Base-by-base conservation (phyloP, 2,113 vertebrate species). In the Struthidea cinerea region DNA sequence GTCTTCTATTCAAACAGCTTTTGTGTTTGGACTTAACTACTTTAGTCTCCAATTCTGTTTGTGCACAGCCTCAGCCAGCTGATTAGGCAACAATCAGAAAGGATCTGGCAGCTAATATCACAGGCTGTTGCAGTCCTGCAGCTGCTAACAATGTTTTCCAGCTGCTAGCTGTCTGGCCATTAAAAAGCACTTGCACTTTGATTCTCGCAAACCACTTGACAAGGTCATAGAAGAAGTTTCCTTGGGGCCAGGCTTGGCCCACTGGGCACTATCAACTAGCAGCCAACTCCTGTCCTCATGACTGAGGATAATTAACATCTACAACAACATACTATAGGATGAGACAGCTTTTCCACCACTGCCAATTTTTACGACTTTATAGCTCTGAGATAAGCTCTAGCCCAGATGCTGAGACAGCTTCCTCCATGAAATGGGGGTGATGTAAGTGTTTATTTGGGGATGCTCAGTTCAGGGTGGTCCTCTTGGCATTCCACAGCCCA, bases 71-170 rank as follows among this genome's bases (percentile, higher is more conserved):
- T 41, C 71, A 82, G 86, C 67, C 21, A 73, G 84, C 41, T 88
- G 79, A 92, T 96, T 92, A 97, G 91, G 82, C 82, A 89, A 85
- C 68, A 78, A 71, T 80, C 79, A 71, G 49, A 86, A 94, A 57
- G 49, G 86, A 94, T 74, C 60, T 97, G 96, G 92, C 96, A 96
- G 90, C 61, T 82, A 49, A 17, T 74, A 74, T 53, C 57, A 60
- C 0, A 2, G 90, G 37, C 70, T 44, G 16, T 61, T 75, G 60
- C 85, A 92, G 37, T 50, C 89, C 61, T 64, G 55, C 91, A 94
- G 86, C 90, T 96, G 96, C 75, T 94, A 76, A 93, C 65, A 65
- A 63, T 39, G 35, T 84, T 87, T 93, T 88, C 89, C 95, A 96
- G 95, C 77, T 95, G 95, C 77, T 93, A 49, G 77, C 76, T 90